Conservation (phyloP, 2,797 vertebrate genomes). For the Myripristis jacobus region DNA sequence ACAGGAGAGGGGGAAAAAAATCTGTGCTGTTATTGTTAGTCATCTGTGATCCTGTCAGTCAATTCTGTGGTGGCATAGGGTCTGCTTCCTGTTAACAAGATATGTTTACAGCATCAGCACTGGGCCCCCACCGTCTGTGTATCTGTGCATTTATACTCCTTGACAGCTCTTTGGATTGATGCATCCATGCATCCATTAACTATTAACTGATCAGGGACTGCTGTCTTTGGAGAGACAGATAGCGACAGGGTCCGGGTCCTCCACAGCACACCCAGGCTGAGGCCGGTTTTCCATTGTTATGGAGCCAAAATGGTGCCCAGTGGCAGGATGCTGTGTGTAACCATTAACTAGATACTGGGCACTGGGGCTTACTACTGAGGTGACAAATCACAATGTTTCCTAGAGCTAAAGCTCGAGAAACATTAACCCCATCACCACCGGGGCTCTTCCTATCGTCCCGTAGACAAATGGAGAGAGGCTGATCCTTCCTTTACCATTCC, state of each 20-base stretch:
- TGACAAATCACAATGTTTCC: constrained; percentile 61
- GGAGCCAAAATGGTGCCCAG: constrained; percentile 61
- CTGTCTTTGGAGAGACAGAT: constrained; percentile 66
- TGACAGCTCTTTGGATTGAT: constrained; percentile 75
- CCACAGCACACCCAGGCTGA: constrained; percentile 55
- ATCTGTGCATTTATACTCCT: constrained; percentile 71
- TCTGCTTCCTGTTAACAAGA: constrained; percentile 84
- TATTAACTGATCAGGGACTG: constrained; percentile 76
- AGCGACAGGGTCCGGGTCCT: constrained; percentile 57
- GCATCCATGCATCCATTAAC: constrained; percentile 70
- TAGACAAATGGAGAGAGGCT: constrained; percentile 72
- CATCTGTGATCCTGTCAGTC: constrained; percentile 78
- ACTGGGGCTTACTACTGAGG: constrained; percentile 39
- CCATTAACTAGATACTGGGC: constrained; percentile 77
- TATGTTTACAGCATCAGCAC: constrained; percentile 81
- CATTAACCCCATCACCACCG: constrained; percentile 77
- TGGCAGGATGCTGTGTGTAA: constrained; percentile 80
- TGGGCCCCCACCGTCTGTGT: constrained; percentile 75
- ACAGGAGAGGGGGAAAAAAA: constrained; percentile 35
- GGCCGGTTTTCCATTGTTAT: constrained; percentile 76
- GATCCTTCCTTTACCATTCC: constrained; percentile 73
- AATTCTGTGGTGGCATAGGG: constrained; percentile 70
- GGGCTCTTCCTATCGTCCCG: constrained; percentile 71
- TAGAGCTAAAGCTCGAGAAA: constrained; percentile 63
- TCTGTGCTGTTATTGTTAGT: constrained; percentile 67